phyloP scores from a whole-genome alignment of 1,140 invertebrate genomes.

The Saccostrea glomerata region DNA sequence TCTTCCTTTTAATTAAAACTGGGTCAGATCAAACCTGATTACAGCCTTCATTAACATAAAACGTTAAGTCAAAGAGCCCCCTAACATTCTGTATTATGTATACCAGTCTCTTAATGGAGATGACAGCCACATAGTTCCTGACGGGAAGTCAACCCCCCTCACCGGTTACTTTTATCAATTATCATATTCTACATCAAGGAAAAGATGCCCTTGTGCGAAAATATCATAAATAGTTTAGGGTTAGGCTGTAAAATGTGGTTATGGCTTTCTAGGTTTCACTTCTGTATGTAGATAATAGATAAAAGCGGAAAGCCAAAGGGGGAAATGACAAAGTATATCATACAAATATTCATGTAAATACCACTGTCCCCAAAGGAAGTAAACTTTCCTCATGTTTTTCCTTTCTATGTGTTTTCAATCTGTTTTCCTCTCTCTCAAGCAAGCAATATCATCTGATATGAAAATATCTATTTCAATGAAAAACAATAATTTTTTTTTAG shows the following conservation, averaged over 20 bases:
- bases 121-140: not conserved
- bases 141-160: not conserved
- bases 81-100: no score
- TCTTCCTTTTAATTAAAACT: not conserved
- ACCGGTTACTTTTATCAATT: not conserved
- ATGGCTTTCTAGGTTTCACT: not conserved
- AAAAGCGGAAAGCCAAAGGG: not conserved
- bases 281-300: not conserved
- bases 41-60: not conserved
- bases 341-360: not conserved
- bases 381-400: not conserved
- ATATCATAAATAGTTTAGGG: not conserved
- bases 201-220: not conserved
- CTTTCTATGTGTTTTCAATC: no score
- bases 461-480: no score
- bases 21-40: not conserved
- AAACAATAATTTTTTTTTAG: no score
- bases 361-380: not conserved
- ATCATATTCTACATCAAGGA: conserved; percentile 6
- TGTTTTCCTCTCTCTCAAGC: no score
- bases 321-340: not conserved
- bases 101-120: not conserved
- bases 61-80: no score
- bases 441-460: no score
- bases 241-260: not conserved